Conservation (phyloP, 2,888 invertebrate species). For the Resseliella maxima region DNA sequence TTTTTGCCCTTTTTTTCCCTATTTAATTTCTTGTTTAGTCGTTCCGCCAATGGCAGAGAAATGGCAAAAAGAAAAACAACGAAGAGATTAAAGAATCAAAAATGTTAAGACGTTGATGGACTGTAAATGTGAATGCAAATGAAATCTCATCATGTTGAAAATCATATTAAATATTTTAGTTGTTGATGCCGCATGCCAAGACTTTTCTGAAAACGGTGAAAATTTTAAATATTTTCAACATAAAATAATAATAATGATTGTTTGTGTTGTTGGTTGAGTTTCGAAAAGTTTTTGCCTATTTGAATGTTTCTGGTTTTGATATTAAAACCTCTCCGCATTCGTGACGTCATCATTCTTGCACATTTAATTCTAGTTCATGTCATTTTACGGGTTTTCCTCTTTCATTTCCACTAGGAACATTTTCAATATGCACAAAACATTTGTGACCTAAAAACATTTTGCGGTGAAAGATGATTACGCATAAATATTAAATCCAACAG, state of each 20-base stretch:
- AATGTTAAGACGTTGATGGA: constrained; percentile 62
- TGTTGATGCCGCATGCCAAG: not conserved
- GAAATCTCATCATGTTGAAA: constrained; percentile 60
- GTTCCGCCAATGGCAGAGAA: not conserved
- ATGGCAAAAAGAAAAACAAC: constrained; percentile 56
- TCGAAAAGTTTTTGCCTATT: not conserved
- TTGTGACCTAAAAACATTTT: not conserved
- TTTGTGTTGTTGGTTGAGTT: constrained; percentile 7
- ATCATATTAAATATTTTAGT: constrained; percentile 56
- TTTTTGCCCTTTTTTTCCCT: no score
- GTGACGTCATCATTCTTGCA: not conserved
- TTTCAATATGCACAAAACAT: not conserved
- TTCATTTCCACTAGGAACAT: not conserved
- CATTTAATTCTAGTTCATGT: not conserved
- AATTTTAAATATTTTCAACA: constrained; percentile 1
- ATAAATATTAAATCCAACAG: not conserved
- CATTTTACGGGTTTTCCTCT: not conserved
- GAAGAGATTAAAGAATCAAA: constrained; percentile 61
- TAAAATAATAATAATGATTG: constrained; percentile 43
- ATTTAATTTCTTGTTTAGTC: not conserved
- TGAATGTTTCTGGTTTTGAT: constrained; percentile 20
- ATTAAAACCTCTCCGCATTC: not conserved
- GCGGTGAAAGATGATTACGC: not conserved
- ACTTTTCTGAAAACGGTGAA: not conserved
- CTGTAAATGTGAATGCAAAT: constrained; percentile 62